Percentiles rank a stretch among this genome's conserved stretches.
phyloP scores from a whole-genome alignment of 1,140 invertebrate genomes.

The Heterodera carotae region DNA sequence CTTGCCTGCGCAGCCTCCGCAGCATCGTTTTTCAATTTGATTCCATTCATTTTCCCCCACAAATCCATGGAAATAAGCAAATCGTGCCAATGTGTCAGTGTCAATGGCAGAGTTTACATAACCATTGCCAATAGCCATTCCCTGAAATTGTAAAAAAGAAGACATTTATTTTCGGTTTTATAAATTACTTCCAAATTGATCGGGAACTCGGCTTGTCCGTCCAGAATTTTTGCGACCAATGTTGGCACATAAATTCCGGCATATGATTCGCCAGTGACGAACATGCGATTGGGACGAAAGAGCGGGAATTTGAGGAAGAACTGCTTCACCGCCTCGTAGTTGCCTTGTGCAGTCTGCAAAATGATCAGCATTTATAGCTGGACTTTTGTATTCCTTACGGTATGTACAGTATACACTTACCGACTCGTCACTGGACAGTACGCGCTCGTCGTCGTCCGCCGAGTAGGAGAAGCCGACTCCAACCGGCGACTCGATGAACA shows the following conservation, averaged over 20 bases:
- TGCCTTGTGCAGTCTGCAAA: conserved; percentile 64
- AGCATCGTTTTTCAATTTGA: conserved; percentile 51
- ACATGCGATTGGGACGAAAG: conserved; percentile 67
- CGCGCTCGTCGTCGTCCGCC: conserved; percentile 45
- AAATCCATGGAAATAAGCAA: conserved; percentile 57
- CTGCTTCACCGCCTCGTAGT: conserved; percentile 67
- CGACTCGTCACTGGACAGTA: background rate
- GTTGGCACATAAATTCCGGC: conserved; percentile 68
- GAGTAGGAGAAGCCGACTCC: conserved; percentile 45
- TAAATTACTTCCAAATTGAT: conserved; percentile 37
- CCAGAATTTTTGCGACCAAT: conserved; percentile 66
- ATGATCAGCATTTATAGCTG: too few relatives aligned
- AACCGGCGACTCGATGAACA: conserved; percentile 56
- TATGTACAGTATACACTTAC: too few relatives aligned
- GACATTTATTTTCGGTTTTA: background rate
- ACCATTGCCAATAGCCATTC: conserved; percentile 62
- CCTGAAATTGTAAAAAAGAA: conserved; percentile 15
- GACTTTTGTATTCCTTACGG: background rate
- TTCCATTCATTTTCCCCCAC: conserved; percentile 59
- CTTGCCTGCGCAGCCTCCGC: conserved; percentile 34
- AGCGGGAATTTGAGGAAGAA: conserved; percentile 70
- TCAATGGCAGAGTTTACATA: conserved; percentile 54
- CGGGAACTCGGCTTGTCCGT: conserved; percentile 11
- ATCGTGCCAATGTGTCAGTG: conserved; percentile 54
- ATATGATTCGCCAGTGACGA: conserved; percentile 68